Evolutionary conservation across 2,797 vertebrate genomes (phyloP).

Genomic region (Enteromius mattozi): DNA sequence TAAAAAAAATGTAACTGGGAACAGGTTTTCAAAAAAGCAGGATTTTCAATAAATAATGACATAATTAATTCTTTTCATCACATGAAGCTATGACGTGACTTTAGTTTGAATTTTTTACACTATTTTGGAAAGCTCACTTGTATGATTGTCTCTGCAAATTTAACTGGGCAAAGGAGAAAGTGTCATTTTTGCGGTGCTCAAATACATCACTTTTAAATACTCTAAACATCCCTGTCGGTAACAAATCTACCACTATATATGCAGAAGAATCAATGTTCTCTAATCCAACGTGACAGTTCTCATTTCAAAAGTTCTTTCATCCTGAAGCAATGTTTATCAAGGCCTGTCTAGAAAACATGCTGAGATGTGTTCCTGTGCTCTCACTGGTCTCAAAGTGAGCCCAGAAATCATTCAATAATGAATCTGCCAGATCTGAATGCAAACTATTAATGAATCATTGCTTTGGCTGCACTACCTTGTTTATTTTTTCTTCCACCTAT

Average conservation of each 20-base stretch:
- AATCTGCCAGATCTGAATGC: slow-evolving; percentile 72
- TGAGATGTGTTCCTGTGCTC: slow-evolving; percentile 38
- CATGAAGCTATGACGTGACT: background rate
- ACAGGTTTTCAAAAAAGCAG: background rate
- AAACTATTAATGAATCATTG: slow-evolving; percentile 76
- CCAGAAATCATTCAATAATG: slow-evolving; percentile 64
- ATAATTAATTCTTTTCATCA: background rate
- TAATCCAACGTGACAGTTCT: background rate
- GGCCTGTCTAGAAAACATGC: slow-evolving; percentile 23
- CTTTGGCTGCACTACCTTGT: slow-evolving; percentile 65
- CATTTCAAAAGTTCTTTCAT: slow-evolving; percentile 25
- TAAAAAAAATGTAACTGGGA: background rate
- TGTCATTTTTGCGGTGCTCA: background rate
- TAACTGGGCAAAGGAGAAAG: background rate
- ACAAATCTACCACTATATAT: slow-evolving; percentile 20
- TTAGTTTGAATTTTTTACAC: background rate
- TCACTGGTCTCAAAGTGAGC: slow-evolving; percentile 55
- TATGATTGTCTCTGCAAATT: background rate
- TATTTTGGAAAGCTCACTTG: background rate
- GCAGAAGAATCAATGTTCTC: background rate
- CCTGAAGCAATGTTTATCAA: slow-evolving; percentile 52
- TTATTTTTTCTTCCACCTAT: slow-evolving; percentile 75
- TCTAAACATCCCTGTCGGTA: slow-evolving; percentile 11
- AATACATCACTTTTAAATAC: slow-evolving; percentile 15
- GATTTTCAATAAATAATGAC: background rate